Conservation (phyloP, 1,140 invertebrate genomes). For the Grapholita molesta region DNA sequence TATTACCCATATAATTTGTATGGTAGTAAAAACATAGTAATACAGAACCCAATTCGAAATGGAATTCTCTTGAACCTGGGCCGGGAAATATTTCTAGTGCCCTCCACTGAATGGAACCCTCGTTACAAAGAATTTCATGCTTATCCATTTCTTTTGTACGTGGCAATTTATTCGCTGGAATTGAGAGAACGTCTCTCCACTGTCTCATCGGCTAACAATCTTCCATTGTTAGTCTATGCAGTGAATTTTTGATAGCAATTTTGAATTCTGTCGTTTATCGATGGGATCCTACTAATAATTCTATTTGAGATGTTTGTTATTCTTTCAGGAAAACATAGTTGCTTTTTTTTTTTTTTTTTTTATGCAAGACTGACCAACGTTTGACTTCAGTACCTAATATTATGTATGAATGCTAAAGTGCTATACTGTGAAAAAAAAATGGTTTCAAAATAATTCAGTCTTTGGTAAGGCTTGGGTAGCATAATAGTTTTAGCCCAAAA, state of each 20-base stretch:
- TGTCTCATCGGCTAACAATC: constrained; percentile 10
- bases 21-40: no score
- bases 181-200: constrained; percentile 6
- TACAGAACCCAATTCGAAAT: neutral
- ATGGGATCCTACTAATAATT: neutral
- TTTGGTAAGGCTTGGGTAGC: no score
- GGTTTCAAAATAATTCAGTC: no score
- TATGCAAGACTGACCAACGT: no score
- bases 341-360: no score
- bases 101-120: constrained; percentile 12
- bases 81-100: neutral
- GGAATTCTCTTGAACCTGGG: neutral
- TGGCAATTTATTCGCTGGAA: constrained; percentile 12
- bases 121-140: constrained; percentile 15
- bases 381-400: no score
- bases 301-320: neutral
- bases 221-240: constrained; percentile 15
- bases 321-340: neutral
- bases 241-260: neutral
- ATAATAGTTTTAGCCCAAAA: no score
- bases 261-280: neutral
- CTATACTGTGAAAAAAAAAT: no score
- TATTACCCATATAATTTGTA: no score
- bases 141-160: constrained; percentile 16
- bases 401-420: no score